phyloP scores from a whole-genome alignment of 2,113 vertebrate species.

The Cranoglanis bouderius region DNA sequence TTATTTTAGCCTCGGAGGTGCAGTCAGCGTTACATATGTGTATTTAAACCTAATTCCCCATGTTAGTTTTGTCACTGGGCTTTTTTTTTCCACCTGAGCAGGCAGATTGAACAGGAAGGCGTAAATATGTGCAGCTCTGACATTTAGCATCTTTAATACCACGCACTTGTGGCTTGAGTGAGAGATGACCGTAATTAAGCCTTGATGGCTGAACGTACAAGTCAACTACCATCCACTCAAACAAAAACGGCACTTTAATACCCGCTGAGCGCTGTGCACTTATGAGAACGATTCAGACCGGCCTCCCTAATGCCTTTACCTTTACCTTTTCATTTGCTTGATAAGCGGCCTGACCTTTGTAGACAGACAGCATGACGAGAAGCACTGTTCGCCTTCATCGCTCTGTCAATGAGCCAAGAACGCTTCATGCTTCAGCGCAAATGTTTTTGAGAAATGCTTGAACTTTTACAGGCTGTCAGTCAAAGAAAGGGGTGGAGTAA shows the following conservation, averaged over 20 bases:
- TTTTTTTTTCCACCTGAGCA: neutral
- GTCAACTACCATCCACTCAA: conserved; percentile 3
- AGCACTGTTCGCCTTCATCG: neutral
- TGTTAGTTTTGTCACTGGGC: neutral
- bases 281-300: neutral
- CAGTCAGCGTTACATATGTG: neutral
- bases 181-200: conserved; percentile 31
- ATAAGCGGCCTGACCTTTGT: conserved; percentile 26
- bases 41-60: neutral
- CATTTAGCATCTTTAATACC: conserved; percentile 22
- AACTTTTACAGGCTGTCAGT: neutral
- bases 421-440: neutral
- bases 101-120: neutral
- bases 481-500: neutral
- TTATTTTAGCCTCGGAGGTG: neutral
- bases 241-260: conserved; percentile 25
- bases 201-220: neutral
- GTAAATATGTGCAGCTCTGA: neutral
- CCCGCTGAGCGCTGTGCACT: neutral
- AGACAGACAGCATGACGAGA: neutral
- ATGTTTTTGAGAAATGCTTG: neutral
- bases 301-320: conserved; percentile 26
- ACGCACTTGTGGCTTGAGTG: conserved; percentile 4
- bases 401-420: neutral
- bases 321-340: conserved; percentile 25